Percentiles rank a stretch among this genome's conserved stretches.
Conservation (phyloP, 2,888 invertebrate genomes). For the Drosophila tanythrix region DNA sequence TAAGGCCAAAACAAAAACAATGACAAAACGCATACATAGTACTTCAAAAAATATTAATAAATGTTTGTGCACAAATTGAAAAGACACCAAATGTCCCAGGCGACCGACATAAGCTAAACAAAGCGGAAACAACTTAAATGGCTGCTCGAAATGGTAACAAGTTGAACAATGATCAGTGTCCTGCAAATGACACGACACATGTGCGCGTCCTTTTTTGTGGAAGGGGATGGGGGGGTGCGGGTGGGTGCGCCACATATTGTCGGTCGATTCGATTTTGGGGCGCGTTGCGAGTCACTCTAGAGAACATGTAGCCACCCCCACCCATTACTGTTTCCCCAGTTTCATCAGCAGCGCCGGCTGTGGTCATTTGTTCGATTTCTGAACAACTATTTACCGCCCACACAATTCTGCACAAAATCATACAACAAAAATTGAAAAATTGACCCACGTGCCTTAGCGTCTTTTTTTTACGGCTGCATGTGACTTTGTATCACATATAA, state of each 20-base stretch:
- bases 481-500: constrained; percentile 38
- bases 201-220: constrained; percentile 4
- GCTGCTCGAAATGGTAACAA: constrained; percentile 16
- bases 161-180: constrained; percentile 31
- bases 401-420: constrained; percentile 6
- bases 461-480: constrained; percentile 39
- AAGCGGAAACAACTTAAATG: constrained; percentile 12
- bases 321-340: not conserved
- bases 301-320: constrained; percentile 55
- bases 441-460: constrained; percentile 42
- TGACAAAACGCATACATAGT: constrained; percentile 19
- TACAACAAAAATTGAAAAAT: constrained; percentile 6
- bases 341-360: constrained; percentile 30
- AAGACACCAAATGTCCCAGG: constrained; percentile 41
- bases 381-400: constrained; percentile 25
- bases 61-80: constrained; percentile 58
- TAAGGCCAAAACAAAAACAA: constrained; percentile 7
- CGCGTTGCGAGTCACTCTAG: constrained; percentile 59
- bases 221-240: not conserved
- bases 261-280: constrained; percentile 43
- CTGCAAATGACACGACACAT: constrained; percentile 55
- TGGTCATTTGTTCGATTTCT: constrained; percentile 31
- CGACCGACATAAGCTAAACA: constrained; percentile 7
- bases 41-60: constrained; percentile 65
- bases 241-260: constrained; percentile 38